Conservation (phyloP, 2,113 vertebrate genomes). For the Centropus bengalensis region DNA sequence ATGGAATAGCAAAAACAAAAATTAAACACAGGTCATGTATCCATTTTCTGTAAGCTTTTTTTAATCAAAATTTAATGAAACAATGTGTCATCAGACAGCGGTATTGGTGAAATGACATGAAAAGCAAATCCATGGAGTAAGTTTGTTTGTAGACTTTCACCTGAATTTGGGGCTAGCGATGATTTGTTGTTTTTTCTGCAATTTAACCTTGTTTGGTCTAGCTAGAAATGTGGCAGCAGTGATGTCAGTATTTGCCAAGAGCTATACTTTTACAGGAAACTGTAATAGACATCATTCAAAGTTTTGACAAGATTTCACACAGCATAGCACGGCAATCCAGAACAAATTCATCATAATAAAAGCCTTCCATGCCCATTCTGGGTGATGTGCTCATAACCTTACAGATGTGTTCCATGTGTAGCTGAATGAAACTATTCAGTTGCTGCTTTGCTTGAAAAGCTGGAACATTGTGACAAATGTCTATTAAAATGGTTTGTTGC, state of each 20-base stretch:
- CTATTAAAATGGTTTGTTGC: conserved; percentile 16
- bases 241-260: conserved; percentile 58
- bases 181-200: conserved; percentile 59
- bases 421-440: conserved; percentile 46
- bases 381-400: conserved; percentile 1
- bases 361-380: conserved; percentile 9
- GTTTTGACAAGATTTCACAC: conserved; percentile 46
- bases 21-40: not conserved
- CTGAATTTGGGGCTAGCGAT: conserved; percentile 13
- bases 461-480: conserved; percentile 18
- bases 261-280: conserved; percentile 48
- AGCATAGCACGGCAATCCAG: conserved; percentile 22
- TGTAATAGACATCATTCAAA: conserved; percentile 48
- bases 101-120: conserved; percentile 15
- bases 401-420: conserved; percentile 50
- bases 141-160: conserved; percentile 54
- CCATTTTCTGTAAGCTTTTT: conserved; percentile 34
- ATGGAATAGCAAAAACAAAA: conserved; percentile 32
- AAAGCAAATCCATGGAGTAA: not conserved
- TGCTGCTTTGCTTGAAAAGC: not conserved
- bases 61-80: conserved; percentile 47
- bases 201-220: conserved; percentile 67
- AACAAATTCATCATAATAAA: conserved; percentile 44
- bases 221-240: conserved; percentile 23
- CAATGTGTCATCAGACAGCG: conserved; percentile 50